A percentile compares a stretch with the other conserved stretches of the same genome.
Conservation (phyloP, 2,797 vertebrate species). For the Squalus acanthias region DNA sequence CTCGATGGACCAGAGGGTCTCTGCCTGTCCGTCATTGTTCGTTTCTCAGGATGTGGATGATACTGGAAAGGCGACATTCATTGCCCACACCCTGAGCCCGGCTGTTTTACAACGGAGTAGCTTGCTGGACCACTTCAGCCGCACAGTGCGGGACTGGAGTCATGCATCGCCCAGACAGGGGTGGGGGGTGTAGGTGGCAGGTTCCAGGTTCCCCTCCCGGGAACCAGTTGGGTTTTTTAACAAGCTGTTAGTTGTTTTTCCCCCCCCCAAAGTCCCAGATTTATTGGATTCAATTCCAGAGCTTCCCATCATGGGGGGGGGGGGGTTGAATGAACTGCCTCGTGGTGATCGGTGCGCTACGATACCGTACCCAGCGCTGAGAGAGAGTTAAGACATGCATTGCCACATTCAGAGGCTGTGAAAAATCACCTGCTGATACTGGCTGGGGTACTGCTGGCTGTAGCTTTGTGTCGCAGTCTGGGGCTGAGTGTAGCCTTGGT, state of each 20-base stretch:
- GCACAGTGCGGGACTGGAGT: not conserved
- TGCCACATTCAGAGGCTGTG: not conserved
- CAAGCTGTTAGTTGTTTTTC: not conserved
- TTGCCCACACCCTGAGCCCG: not conserved
- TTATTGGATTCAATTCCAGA: not conserved
- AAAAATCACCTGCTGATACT: slow-evolving; percentile 77
- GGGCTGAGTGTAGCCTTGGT: slow-evolving; percentile 55
- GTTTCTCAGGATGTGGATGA: not conserved
- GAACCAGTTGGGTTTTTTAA: not conserved
- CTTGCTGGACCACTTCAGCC: not conserved
- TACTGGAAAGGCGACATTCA: not conserved
- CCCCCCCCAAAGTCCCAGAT: not conserved
- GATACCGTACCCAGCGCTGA: not conserved
- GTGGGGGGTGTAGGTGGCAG: not conserved
- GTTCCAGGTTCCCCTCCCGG: not conserved
- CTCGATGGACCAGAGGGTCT: too few relatives aligned
- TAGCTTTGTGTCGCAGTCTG: slow-evolving; percentile 60
- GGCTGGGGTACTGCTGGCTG: slow-evolving; percentile 65
- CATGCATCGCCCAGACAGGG: not conserved
- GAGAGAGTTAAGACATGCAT: not conserved
- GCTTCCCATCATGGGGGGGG: too few relatives aligned
- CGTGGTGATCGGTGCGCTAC: not conserved
- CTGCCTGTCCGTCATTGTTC: too few relatives aligned
- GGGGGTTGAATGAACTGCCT: too few relatives aligned
- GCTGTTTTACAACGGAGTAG: not conserved